Evolutionary conservation across 2,888 invertebrate genomes (phyloP), one percentile per base, ranked within the genome.

Genomic region (Cylloceria caligata): DNA sequence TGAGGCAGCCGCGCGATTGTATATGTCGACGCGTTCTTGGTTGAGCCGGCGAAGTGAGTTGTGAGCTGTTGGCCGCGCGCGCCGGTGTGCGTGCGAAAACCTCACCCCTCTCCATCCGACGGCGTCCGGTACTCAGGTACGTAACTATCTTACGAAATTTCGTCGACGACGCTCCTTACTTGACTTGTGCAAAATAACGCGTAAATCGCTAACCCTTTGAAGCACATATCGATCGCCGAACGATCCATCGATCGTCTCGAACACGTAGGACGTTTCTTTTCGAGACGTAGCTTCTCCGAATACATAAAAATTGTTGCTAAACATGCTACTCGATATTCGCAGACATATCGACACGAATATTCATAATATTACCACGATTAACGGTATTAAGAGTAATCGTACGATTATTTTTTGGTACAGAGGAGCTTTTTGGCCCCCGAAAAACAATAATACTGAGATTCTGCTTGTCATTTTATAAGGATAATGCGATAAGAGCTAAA

Each of bases 11-110:
- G 74, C 78, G 75, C 82, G 79, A 55, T 60, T 81, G 73, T 82
- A 75, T 80, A 85, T 86, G 89, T 88, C 89, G 88, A 90, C 87
- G 90, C 89, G 90, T 90, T 89, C 90, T 87, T 87, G 34, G 88
- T 88, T 88, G 84, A 82, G 81, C 86, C 87, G 87, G 87, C 86
- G 89, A 90, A 80, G 72, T 72, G 72, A 72, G 60, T 72, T 47
- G 72, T 47, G 72, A 47, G 60, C 24, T 84, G 86, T 86, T 84
- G 83, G 75, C 84, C 86, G 62, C 67, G 86, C 86, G 85, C 87
- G 86, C 87, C 86, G 86, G 87, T 89, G 84, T 86, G 86, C 83
- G 88, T 88, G 89, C 86, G 87, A 88, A 87, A 84, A 80, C 45
- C 81, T 65, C 80, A 77, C 69, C 57, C 68, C 55, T 62, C 73